Evolutionary conservation across 2,888 invertebrate species (phyloP), one percentile per base, ranked within the genome.

Genomic region (Aspidapion aeneum): DNA sequence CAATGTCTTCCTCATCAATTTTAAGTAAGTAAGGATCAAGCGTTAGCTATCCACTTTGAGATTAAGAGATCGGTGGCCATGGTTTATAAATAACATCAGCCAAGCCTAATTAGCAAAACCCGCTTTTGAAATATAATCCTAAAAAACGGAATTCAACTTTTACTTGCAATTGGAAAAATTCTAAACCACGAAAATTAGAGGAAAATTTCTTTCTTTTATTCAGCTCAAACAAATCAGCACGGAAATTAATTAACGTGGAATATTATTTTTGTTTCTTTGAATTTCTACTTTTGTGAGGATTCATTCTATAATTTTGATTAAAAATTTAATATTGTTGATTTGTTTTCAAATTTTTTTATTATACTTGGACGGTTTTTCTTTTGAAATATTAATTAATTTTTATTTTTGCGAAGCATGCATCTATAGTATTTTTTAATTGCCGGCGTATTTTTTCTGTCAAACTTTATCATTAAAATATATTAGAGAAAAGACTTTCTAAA

Each of bases 251-350:
- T 35, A 35, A 35, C 35, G 35, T 7, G 35, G 35, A 35, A 35
- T 35, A 35, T 35, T n/a, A n/a, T n/a, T n/a, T n/a, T n/a, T 35
- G 35, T 35, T 35, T 35, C 35, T 35, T 35, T n/a, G 5, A 35
- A 35, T 35, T 35, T 35, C 35, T 7, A 35, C 35, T 3, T 35
- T 35, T 35, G 35, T 35, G 35, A 35, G 35, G 35, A 35, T 35
- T 35, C 35, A 35, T 35, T 35, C 5, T 35, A 35, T 35, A 35
- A 54, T 54, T 76, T 75, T 76, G 74, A 77, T 77, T 77, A 77
- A 76, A 75, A 76, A 75, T 76, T 75, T 75, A 75, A 76, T 76
- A 77, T 74, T 73, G 74, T 74, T 75, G 74, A 74, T 75, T 75
- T 75, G 75, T 72, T 74, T 74, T 73, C 56, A 35, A 12, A 35